Evolutionary conservation across 1,140 invertebrate species (phyloP).

Genomic region (Panonychus citri): DNA sequence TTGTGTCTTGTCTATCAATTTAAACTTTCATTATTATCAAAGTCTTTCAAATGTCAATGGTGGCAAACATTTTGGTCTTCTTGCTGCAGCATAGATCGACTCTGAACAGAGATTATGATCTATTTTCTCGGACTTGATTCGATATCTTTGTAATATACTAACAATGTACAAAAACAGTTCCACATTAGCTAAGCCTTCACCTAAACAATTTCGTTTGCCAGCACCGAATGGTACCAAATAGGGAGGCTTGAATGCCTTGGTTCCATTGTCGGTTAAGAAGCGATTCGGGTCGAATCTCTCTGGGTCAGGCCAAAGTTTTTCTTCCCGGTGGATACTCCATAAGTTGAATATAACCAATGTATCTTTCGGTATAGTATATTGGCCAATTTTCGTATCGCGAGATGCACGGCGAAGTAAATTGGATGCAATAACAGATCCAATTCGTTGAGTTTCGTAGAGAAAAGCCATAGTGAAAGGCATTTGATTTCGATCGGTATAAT

Average conservation of each 20-base stretch:
- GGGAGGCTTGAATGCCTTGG: constrained; percentile 9
- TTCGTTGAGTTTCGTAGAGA: constrained; percentile 16
- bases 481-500: constrained; percentile 9
- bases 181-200: constrained; percentile 52
- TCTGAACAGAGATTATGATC: no score
- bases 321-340: constrained; percentile 40
- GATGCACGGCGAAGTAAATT: constrained; percentile 4
- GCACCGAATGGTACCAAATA: constrained; percentile 19
- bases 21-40: no score
- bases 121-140: no score
- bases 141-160: constrained; percentile 43
- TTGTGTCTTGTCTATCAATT: no score
- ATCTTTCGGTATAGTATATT: constrained; percentile 12
- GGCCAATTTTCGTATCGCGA: background rate
- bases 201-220: constrained; percentile 61
- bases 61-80: no score
- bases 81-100: no score
- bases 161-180: constrained; percentile 63
- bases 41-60: no score
- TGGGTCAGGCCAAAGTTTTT: constrained; percentile 38
- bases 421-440: constrained; percentile 11
- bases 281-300: constrained; percentile 42
- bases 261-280: constrained; percentile 23
- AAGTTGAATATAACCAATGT: constrained; percentile 36
- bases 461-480: constrained; percentile 17